Conservation (phyloP, 2,113 vertebrate species). For the Syrmaticus mikado region DNA sequence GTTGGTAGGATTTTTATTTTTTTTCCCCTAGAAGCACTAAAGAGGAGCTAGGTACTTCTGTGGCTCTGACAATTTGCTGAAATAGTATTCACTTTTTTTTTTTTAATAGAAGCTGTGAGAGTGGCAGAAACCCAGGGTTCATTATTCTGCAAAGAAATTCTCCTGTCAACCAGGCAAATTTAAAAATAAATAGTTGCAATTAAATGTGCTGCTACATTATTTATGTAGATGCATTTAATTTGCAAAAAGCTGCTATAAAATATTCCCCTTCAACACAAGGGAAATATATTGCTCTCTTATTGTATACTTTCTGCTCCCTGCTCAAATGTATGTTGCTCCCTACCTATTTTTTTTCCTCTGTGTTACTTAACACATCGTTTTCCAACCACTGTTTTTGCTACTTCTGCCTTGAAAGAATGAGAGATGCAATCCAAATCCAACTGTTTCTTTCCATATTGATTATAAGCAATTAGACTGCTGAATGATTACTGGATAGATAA, state of each 20-base stretch:
- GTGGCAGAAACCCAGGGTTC: background rate
- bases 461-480: slow-evolving; percentile 25
- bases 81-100: background rate
- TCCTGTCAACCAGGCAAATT: slow-evolving; percentile 31
- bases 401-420: slow-evolving; percentile 10
- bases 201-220: slow-evolving; percentile 29
- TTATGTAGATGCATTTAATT: slow-evolving; percentile 57
- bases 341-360: background rate
- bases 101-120: background rate
- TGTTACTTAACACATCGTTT: slow-evolving; percentile 35
- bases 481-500: slow-evolving; percentile 27
- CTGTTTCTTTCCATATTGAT: slow-evolving; percentile 15
- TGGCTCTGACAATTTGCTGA: background rate
- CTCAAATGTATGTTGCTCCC: background rate
- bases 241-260: slow-evolving; percentile 58
- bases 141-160: background rate
- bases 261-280: background rate
- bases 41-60: background rate
- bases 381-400: slow-evolving; percentile 13
- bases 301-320: background rate
- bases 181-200: slow-evolving; percentile 61
- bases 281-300: slow-evolving; percentile 56
- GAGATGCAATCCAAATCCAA: slow-evolving; percentile 32
- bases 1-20: background rate
- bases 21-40: background rate